These are phyloP conservation scores for Cairina moschata DNA, from an alignment of 2,113 vertebrate genomes.

Conservation along the genomic window DNA sequence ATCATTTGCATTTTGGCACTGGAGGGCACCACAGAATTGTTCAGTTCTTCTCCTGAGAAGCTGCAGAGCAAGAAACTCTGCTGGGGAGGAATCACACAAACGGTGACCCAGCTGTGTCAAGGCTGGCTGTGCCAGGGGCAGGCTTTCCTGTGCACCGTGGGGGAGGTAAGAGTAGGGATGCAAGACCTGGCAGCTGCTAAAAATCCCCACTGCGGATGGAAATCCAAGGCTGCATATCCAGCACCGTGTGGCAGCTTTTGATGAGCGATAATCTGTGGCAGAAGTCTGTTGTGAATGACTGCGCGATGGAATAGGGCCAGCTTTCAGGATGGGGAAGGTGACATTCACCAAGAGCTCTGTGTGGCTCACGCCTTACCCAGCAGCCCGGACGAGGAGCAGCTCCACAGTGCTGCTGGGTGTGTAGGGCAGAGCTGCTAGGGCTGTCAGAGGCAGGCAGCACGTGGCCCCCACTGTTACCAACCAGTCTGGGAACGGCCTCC, in stretches of 20 bases:
- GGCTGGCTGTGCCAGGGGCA: not conserved
- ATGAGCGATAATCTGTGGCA: not conserved
- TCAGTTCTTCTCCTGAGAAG: not conserved
- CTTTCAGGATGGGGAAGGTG: not conserved
- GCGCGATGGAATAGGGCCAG: not conserved
- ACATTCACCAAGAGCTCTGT: not conserved
- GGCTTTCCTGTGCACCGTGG: not conserved
- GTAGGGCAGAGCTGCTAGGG: not conserved
- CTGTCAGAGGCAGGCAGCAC: not conserved
- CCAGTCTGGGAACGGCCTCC: not conserved
- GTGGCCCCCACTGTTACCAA: not conserved
- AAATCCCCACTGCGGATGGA: not conserved
- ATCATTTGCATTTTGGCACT: conserved; percentile 53
- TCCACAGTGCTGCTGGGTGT: not conserved
- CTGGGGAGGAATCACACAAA: not conserved
- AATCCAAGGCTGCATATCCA: not conserved
- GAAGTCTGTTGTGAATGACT: not conserved
- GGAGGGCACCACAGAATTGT: not conserved
- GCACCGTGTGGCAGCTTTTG: not conserved
- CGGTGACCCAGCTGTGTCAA: not conserved
- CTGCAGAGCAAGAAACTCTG: conserved; percentile 22
- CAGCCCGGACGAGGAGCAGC: not conserved
- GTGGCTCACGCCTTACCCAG: not conserved
- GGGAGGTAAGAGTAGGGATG: not conserved
- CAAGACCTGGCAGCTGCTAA: not conserved